Base-by-base conservation (phyloP, 2,797 vertebrate genomes). In the Geotrypetes seraphini region DNA sequence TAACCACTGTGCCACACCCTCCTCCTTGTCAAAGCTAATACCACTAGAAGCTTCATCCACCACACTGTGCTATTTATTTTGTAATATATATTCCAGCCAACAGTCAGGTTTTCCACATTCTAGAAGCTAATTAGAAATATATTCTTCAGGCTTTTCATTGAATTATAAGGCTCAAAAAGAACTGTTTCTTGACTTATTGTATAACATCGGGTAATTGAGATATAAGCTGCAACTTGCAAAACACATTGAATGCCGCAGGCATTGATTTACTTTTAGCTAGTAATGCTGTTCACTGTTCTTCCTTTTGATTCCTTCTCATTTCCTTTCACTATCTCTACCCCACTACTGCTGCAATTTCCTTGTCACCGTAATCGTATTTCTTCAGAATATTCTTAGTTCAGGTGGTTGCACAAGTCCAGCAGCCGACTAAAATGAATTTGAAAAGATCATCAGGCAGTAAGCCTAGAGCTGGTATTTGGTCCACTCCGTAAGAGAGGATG, bases 61-160 rank as follows among this genome's bases (percentile, higher is more conserved):
- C 23, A 50, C 61, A 30, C 30, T 47, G 16, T 16, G 23, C 23
- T 34, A 12, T 34, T 15, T 35, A 36, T 24, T 24, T 21, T 13
- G 33, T 16, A 70, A 35, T 24, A 5, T 13, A 18, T 5, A 39
- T 37, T 58, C 22, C 33, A 50, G 27, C 62, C 19, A 33, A 25
- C 31, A 33, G 31, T 25, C 34, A 25, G 25, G 33, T 22, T 25
- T 19, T 22, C 31, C 33, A 20, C 5, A 22, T 34, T 43, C 44
- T 7, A 57, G 33, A 50, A 38, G 53, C 19, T 19, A 40, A 52
- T 52, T 32, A 20, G 18, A 67, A 66, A 60, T 43, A 35, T 15
- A 4, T 28, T 16, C 7, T 39, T 54, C 38, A 41, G 50, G 26
- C 35, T 38, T 31, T 31, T 33, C 27, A 47, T 36, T 59, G 54